Evolutionary conservation across 2,797 vertebrate species (phyloP).

Genomic region (Catostomus latipinnis): DNA sequence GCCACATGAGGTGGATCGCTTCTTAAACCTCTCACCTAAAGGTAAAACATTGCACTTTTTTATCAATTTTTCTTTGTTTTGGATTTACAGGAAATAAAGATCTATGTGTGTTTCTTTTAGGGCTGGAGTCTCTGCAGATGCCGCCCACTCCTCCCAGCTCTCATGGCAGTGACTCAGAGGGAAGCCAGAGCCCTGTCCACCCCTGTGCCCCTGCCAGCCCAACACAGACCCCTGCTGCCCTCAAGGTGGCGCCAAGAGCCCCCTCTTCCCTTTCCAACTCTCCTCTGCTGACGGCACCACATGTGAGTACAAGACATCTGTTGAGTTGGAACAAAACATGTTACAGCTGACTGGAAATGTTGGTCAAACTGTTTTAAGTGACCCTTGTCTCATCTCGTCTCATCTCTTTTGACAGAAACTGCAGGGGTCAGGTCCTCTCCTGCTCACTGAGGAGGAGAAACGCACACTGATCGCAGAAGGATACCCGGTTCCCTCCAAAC

Average conservation of each 20-base stretch:
- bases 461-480: conserved; percentile 95
- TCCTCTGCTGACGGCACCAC: conserved; percentile 94
- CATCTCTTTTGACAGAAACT: conserved; percentile 81
- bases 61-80: not conserved
- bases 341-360: not conserved
- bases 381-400: not conserved
- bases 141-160: conserved; percentile 97
- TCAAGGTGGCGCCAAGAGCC: conserved; percentile 79
- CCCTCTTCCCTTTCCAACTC: conserved; percentile 91
- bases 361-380: not conserved
- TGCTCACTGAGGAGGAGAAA: conserved; percentile 96
- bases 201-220: conserved; percentile 74
- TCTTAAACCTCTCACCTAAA: conserved; percentile 95
- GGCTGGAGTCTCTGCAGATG: conserved; percentile 89
- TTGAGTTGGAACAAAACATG: not conserved
- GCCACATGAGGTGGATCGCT: conserved; percentile 97
- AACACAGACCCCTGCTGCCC: conserved; percentile 73
- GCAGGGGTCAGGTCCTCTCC: conserved; percentile 93
- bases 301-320: conserved; percentile 75
- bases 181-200: conserved; percentile 90
- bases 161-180: conserved; percentile 95
- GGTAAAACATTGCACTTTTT: conserved; percentile 72
- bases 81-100: no score
- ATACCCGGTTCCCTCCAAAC: conserved; percentile 94
- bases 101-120: conserved; percentile 60